These are phyloP conservation scores for Corbicula japonica DNA, from an alignment of 2,888 invertebrate genomes.

Conservation along the genomic window DNA sequence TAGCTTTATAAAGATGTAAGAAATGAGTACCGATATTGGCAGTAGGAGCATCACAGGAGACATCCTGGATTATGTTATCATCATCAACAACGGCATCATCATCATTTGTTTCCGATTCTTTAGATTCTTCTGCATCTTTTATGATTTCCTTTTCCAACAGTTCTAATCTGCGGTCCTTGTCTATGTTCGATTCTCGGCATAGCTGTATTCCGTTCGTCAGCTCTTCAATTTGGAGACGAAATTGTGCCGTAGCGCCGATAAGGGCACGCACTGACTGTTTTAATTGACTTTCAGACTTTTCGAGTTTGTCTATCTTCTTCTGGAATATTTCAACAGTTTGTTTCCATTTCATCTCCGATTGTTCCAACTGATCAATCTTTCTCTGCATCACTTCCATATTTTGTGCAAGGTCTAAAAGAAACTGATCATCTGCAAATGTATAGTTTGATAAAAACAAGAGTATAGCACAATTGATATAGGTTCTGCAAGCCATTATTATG, in stretches of 20 bases:
- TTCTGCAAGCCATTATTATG: no score
- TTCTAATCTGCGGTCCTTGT: neutral
- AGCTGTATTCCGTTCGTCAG: neutral
- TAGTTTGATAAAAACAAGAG: no score
- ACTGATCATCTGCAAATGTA: no score
- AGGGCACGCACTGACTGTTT: slow-evolving; percentile 19
- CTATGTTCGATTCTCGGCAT: neutral
- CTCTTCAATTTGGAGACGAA: slow-evolving; percentile 6
- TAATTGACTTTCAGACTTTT: slow-evolving; percentile 3
- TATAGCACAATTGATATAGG: no score
- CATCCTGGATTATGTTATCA: no score
- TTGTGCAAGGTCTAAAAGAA: neutral
- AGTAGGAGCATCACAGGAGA: no score
- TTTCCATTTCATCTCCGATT: slow-evolving; percentile 6
- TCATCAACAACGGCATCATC: no score
- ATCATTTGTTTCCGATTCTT: no score
- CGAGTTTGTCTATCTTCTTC: neutral
- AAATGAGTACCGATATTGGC: no score
- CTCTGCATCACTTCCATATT: slow-evolving; percentile 8
- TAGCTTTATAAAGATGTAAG: no score
- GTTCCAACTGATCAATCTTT: slow-evolving; percentile 14
- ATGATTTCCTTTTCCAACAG: neutral
- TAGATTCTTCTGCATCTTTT: neutral
- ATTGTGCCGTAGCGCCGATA: slow-evolving; percentile 14
- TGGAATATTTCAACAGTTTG: slow-evolving; percentile 21